Conservation (phyloP, 2,113 vertebrate genomes). For the Gopherus flavomarginatus region DNA sequence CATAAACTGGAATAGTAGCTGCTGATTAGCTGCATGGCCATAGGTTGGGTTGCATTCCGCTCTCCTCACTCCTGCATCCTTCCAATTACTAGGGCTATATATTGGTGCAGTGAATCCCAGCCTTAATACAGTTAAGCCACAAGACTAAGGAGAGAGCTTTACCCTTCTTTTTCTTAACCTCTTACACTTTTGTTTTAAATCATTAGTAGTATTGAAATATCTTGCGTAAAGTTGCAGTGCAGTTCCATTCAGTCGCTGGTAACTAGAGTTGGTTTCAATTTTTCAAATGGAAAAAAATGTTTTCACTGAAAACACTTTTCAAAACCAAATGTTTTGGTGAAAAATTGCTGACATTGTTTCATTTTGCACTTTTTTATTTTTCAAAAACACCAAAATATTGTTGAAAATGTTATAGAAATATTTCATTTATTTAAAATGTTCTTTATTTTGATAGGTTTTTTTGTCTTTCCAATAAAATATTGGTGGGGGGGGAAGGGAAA, state of each 20-base stretch:
- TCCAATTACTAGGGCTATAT: neutral
- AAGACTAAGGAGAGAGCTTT: neutral
- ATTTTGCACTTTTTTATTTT: neutral
- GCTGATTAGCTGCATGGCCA: neutral
- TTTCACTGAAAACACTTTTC: neutral
- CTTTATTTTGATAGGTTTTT: neutral
- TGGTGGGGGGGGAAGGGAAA: neutral
- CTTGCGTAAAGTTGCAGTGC: neutral
- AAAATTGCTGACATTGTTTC: neutral
- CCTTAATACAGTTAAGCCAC: neutral
- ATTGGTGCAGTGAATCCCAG: conserved; percentile 5
- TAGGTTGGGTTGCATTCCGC: neutral
- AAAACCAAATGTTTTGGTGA: neutral
- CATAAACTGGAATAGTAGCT: neutral
- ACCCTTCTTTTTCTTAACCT: neutral
- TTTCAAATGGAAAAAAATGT: neutral
- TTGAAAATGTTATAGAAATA: neutral
- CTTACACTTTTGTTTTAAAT: conserved; percentile 2
- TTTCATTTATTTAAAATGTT: neutral
- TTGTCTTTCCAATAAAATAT: neutral
- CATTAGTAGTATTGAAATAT: neutral
- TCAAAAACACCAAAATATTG: neutral
- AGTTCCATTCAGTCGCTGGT: neutral
- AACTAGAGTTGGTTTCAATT: neutral
- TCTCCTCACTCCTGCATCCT: neutral